These are phyloP conservation scores for Gorilla gorilla DNA, from an alignment of 2,113 vertebrate species.

Conservation along the genomic window DNA sequence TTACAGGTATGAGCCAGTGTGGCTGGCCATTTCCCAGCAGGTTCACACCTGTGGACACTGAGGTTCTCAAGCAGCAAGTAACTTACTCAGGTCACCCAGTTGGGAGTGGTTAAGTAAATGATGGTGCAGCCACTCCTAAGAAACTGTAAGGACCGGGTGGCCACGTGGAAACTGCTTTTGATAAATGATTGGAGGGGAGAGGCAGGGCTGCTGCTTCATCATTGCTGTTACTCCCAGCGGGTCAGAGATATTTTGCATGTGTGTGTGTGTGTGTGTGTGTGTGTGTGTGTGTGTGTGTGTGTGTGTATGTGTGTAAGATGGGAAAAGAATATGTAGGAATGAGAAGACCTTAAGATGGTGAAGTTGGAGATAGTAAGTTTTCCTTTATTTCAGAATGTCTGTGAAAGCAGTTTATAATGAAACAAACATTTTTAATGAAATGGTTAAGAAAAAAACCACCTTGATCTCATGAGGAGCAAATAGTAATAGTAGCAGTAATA, in stretches of 20 bases:
- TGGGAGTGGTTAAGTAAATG: background rate
- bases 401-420: background rate
- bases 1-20: too few species aligned
- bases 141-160: too few species aligned
- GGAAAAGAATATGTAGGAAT: too few species aligned
- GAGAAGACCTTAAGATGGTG: background rate
- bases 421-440: background rate
- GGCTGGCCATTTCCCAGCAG: too few species aligned
- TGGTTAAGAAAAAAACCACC: background rate
- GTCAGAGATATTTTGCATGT: background rate
- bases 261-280: background rate
- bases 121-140: background rate
- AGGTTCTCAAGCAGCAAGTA: background rate
- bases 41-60: background rate
- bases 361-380: background rate
- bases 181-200: background rate
- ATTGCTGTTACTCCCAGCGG: accelerated
- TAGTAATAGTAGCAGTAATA: too few species aligned
- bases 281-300: background rate
- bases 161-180: background rate
- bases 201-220: background rate
- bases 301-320: too few species aligned
- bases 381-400: background rate
- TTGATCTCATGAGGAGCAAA: background rate
- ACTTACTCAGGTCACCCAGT: background rate